A percentile compares a stretch with the other conserved stretches of the same genome.
Conservation (phyloP, 2,888 invertebrate genomes). For the Lasioglossum leucozonium region DNA sequence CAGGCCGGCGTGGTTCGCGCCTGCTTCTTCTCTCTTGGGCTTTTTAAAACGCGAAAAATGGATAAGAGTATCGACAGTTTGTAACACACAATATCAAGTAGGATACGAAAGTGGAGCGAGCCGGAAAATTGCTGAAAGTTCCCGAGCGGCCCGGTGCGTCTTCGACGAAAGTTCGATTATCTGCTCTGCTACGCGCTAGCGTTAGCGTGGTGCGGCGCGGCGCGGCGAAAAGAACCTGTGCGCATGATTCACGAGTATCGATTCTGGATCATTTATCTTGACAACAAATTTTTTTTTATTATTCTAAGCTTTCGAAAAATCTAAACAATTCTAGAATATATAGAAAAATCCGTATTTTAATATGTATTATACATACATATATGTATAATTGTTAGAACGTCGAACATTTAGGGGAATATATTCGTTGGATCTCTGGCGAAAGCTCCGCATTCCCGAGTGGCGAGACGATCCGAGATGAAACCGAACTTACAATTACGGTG, state of each 20-base stretch:
- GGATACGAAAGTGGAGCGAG: conserved; percentile 30
- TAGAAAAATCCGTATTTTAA: too few species aligned
- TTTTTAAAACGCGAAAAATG: conserved; percentile 40
- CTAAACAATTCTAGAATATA: too few species aligned
- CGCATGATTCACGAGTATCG: neutral
- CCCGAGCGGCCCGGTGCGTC: neutral
- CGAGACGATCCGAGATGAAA: neutral
- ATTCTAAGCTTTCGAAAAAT: too few species aligned
- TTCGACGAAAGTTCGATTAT: conserved; percentile 3
- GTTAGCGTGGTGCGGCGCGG: neutral
- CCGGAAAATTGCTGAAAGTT: conserved; percentile 34
- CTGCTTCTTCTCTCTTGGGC: conserved; percentile 9
- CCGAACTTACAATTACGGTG: neutral
- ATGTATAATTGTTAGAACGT: too few species aligned
- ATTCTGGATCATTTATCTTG: neutral
- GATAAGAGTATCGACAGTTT: conserved; percentile 44
- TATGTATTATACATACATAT: too few species aligned
- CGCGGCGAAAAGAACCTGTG: neutral
- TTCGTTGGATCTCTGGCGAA: neutral
- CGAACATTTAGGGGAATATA: too few species aligned
- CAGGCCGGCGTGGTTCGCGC: conserved; percentile 20
- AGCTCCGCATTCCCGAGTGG: neutral
- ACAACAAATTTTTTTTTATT: too few species aligned
- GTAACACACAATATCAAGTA: conserved; percentile 29
- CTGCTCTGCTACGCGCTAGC: neutral